A percentile compares a stretch with the other conserved stretches of the same genome.
These are phyloP conservation scores for Vollenhovia emeryi DNA, from an alignment of 1,140 invertebrate species.

Conservation along the genomic window DNA sequence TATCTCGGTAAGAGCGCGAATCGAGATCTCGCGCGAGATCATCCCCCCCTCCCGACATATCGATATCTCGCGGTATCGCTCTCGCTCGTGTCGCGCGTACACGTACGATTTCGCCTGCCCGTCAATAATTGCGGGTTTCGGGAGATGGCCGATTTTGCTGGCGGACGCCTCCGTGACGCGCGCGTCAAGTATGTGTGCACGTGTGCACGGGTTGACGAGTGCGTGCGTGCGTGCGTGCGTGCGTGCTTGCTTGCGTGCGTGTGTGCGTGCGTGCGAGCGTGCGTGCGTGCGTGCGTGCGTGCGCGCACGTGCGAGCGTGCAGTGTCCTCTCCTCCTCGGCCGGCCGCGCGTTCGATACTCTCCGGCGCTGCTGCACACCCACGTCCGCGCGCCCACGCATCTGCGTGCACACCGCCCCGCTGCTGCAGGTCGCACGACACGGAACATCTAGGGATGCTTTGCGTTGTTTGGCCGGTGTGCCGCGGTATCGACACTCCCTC, in stretches of 20 bases:
- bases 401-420: constrained; percentile 36
- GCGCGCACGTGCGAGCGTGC: constrained; percentile 52
- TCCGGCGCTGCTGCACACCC: constrained; percentile 40
- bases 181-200: constrained; percentile 25
- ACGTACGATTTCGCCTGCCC: neutral
- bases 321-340: constrained; percentile 66
- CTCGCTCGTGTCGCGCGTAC: neutral
- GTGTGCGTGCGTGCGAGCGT: constrained; percentile 60
- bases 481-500: constrained; percentile 20
- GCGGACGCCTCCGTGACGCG: constrained; percentile 36
- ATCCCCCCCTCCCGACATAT: no score
- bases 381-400: constrained; percentile 46
- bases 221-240: constrained; percentile 29
- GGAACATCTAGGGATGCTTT: constrained; percentile 50
- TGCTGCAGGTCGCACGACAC: constrained; percentile 11
- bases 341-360: constrained; percentile 66
- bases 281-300: constrained; percentile 28
- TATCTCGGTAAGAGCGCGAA: neutral
- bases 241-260: no score
- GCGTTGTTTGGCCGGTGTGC: neutral
- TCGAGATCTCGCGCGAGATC: neutral
- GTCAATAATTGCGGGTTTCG: constrained; percentile 35
- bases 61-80: neutral
- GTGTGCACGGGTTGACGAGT: constrained; percentile 27
- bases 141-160: constrained; percentile 39